Conservation (phyloP, 2,113 vertebrate species). For the Semicossyphus pulcher region DNA sequence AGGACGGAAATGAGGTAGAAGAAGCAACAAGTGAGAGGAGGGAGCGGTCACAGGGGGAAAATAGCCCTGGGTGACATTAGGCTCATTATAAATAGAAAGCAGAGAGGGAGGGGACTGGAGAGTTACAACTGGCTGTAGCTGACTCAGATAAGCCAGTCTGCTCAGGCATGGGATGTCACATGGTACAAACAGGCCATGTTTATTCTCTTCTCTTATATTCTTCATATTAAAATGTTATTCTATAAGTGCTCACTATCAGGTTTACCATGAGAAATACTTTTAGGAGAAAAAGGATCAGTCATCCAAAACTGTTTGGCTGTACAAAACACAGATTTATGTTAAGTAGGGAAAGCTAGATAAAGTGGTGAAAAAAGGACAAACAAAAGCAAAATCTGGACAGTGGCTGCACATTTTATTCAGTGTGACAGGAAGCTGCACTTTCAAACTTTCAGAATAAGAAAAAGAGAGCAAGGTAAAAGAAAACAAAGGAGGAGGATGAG, state of each 20-base stretch:
- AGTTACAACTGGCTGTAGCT: neutral
- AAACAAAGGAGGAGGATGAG: constrained; percentile 11
- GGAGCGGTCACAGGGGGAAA: neutral
- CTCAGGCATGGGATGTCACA: neutral
- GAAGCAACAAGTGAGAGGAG: neutral
- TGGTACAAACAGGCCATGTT: too few relatives aligned
- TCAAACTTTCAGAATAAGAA: neutral
- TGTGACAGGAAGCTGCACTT: neutral
- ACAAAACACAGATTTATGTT: too few relatives aligned
- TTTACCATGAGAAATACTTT: too few relatives aligned
- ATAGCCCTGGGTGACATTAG: constrained; percentile 39
- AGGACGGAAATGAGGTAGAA: neutral
- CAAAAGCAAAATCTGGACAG: neutral
- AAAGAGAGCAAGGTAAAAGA: neutral
- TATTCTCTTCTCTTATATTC: too few relatives aligned
- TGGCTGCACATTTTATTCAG: neutral
- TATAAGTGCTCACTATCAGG: too few relatives aligned
- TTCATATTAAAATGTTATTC: too few relatives aligned
- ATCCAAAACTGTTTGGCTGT: too few relatives aligned
- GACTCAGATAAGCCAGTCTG: neutral
- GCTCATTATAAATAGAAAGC: constrained; percentile 78
- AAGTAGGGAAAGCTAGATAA: constrained; percentile 48
- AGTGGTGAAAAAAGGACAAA: constrained; percentile 36
- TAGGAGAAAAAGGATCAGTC: too few relatives aligned
- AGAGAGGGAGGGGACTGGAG: neutral